These are phyloP conservation scores for Bugulina stolonifera DNA, from an alignment of 2,888 invertebrate species.

Conservation along the genomic window DNA sequence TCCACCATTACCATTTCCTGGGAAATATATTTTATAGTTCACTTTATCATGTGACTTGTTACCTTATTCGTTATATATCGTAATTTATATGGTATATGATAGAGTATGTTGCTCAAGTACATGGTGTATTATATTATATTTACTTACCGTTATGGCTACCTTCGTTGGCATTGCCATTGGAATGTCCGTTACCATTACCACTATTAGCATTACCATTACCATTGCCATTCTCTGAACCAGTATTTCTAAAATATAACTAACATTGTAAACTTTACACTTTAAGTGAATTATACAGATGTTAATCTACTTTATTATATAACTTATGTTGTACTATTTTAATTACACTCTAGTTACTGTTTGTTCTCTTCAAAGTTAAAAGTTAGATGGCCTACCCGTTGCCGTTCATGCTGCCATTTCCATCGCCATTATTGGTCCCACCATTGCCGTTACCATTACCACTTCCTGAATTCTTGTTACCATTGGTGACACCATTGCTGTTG, in stretches of 20 bases:
- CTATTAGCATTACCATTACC: background rate
- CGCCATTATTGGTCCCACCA: background rate
- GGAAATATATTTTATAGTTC: no score
- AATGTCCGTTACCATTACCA: background rate
- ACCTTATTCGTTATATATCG: no score
- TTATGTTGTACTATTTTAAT: no score
- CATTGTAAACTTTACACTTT: no score
- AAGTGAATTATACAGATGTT: no score
- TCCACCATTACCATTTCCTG: constrained; percentile 23
- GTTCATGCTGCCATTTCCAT: background rate
- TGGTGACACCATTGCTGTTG: background rate
- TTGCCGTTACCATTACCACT: background rate
- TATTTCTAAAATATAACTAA: constrained; percentile 8
- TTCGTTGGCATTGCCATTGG: background rate
- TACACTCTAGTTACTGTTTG: no score
- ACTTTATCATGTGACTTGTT: no score
- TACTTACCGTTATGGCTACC: constrained; percentile 1
- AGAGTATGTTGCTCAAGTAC: no score
- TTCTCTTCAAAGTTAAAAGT: no score
- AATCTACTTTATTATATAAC: no score
- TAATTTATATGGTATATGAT: no score
- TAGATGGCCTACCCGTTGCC: background rate
- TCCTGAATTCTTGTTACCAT: background rate
- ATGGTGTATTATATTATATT: no score
- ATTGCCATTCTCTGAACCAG: constrained; percentile 14